Evolutionary conservation across 64 coral and sea anemone genomes (phyloP), one percentile per base, ranked within the genome.

Genomic region (Actinia tenebrosa): DNA sequence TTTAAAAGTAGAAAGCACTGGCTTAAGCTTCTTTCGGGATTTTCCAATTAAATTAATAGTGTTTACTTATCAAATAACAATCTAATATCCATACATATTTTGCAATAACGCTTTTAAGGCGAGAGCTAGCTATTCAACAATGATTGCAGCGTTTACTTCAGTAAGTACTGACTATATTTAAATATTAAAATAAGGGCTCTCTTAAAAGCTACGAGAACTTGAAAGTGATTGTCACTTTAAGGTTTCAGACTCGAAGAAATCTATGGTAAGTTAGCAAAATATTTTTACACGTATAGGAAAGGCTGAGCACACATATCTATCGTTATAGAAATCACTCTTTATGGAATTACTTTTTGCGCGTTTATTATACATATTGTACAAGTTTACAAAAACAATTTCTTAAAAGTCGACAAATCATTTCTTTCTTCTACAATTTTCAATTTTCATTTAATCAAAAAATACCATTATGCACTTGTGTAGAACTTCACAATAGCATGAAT

Each of bases 61-160:
- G 26, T 75, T 75, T 75, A 75, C 69, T 43, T 75, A 30, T 30
- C 69, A 10, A 75, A 75, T 42, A 75, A 75, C 25, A 42, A 75
- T 3, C 26, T 75, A 75, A 75, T 75, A 75, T 75, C 26, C 69
- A 75, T 10, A 42, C 69, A 23, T 75, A 30, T 75, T 75, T 30
- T 75, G 23, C 69, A 75, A 75, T 75, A 75, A 37, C 23, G 69
- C 69, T 75, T 75, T 75, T 75, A 26, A 30, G 6, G 11, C 69
- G 69, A 75, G 22, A 75, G 13, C 25, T 42, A 75, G 13, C 25
- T 42, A 75, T 75, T 75, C 69, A 75, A 75, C 23, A 37, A 42
- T 75, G 69, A 75, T 75, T 75, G 25, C n/a, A 75, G 11, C 27
- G 69, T 42, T 75, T 75, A 75, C 69, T 75, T 75, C 69, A 42